A percentile compares a stretch with the other conserved stretches of the same genome.
These are phyloP conservation scores for Lipotes vexillifer DNA, from an alignment of 2,113 vertebrate species.

Conservation along the genomic window DNA sequence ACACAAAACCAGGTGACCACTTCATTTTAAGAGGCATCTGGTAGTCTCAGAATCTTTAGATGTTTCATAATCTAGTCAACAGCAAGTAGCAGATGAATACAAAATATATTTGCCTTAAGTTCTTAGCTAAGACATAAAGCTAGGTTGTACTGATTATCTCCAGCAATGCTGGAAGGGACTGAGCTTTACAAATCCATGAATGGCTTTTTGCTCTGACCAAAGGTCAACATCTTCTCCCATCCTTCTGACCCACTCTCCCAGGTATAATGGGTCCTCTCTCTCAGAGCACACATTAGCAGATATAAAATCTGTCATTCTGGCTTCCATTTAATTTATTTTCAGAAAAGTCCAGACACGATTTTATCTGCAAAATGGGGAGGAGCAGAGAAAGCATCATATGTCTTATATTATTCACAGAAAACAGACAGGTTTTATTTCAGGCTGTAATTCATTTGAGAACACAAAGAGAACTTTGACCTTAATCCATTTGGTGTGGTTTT, in stretches of 20 bases:
- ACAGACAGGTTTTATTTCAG: background rate
- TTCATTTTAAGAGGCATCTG: background rate
- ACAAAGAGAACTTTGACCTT: background rate
- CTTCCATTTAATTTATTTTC: slow-evolving; percentile 8
- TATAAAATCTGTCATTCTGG: background rate
- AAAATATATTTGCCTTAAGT: background rate
- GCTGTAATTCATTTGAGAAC: background rate
- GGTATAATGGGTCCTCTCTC: background rate
- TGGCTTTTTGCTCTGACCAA: background rate
- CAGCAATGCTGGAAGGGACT: too few species aligned
- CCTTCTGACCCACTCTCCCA: background rate
- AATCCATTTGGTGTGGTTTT: background rate
- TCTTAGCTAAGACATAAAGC: background rate
- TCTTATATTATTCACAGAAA: background rate
- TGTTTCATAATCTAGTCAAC: background rate
- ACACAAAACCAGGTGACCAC: background rate
- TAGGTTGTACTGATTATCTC: background rate
- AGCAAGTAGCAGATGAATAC: background rate
- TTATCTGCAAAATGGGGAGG: slow-evolving; percentile 1
- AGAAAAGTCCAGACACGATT: background rate
- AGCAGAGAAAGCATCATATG: background rate
- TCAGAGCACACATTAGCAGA: background rate
- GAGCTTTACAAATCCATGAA: background rate
- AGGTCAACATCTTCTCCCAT: background rate
- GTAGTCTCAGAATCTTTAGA: background rate